phyloP scores from a whole-genome alignment of 2,113 vertebrate species.

The Lonchura striata region DNA sequence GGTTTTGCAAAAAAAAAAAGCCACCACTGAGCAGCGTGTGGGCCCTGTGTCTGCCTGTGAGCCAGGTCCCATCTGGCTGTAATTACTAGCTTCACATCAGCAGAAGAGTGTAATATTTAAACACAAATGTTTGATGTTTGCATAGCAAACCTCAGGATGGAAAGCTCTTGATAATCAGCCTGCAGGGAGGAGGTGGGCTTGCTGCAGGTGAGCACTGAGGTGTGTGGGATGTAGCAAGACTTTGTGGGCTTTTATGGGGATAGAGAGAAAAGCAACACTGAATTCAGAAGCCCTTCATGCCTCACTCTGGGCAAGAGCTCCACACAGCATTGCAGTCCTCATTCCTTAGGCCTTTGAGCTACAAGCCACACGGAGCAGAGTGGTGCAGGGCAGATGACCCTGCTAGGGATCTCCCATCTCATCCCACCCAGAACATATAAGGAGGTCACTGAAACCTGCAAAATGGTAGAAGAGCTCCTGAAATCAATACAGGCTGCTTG shows the following conservation, averaged over 20 bases:
- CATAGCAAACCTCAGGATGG: slow-evolving; percentile 52
- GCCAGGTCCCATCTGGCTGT: slow-evolving; percentile 67
- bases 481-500: neutral
- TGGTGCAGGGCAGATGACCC: neutral
- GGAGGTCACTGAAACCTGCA: neutral
- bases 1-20: neutral
- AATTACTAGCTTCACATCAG: slow-evolving; percentile 68
- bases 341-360: neutral
- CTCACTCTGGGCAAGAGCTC: neutral
- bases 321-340: neutral
- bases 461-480: neutral
- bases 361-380: rapidly evolving
- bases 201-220: neutral
- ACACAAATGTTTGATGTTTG: slow-evolving; percentile 66
- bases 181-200: neutral
- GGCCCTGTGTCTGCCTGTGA: slow-evolving; percentile 48
- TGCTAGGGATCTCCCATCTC: neutral
- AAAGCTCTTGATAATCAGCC: slow-evolving; percentile 55
- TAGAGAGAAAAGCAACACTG: neutral
- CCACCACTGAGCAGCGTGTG: slow-evolving; percentile 16
- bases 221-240: neutral
- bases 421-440: neutral
- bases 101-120: slow-evolving; percentile 63
- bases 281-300: neutral
- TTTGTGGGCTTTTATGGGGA: neutral